A percentile compares a stretch with the other conserved stretches of the same genome.
Conservation (phyloP, 2,113 vertebrate genomes). For the Grammomys dolichurus region DNA sequence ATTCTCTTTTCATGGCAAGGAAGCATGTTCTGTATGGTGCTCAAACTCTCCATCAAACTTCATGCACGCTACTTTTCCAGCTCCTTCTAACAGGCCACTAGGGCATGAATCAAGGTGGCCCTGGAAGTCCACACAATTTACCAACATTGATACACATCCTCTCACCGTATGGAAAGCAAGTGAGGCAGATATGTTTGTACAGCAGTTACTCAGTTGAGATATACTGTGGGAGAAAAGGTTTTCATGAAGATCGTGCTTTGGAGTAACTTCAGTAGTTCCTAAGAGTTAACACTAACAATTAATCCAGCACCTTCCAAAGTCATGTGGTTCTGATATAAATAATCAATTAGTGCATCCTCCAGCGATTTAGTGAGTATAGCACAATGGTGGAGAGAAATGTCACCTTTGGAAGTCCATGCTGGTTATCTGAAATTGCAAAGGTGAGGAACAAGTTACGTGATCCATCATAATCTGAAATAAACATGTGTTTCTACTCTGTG, state of each 20-base stretch:
- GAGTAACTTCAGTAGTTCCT: neutral
- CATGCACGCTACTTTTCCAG: neutral
- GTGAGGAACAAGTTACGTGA: slow-evolving; percentile 78
- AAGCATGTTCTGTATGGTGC: neutral
- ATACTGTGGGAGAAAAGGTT: neutral
- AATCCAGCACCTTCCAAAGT: neutral
- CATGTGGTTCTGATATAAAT: neutral
- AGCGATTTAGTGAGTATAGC: neutral
- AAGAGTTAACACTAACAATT: neutral
- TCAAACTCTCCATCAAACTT: neutral
- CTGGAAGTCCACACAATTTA: fast-evolving
- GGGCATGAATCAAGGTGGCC: too few species aligned
- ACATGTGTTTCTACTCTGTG: slow-evolving; percentile 62
- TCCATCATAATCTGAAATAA: slow-evolving; percentile 80
- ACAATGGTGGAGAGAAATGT: slow-evolving; percentile 69
- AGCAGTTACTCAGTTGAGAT: neutral
- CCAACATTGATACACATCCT: too few species aligned
- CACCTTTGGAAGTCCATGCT: slow-evolving; percentile 66
- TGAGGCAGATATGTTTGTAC: neutral
- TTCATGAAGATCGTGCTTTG: neutral
- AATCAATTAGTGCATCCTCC: neutral
- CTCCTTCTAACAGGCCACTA: neutral
- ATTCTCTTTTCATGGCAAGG: neutral
- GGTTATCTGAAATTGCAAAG: slow-evolving; percentile 82
- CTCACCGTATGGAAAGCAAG: neutral